phyloP scores from a whole-genome alignment of 2,113 vertebrate species.

The Hyperoodon ampullatus region DNA sequence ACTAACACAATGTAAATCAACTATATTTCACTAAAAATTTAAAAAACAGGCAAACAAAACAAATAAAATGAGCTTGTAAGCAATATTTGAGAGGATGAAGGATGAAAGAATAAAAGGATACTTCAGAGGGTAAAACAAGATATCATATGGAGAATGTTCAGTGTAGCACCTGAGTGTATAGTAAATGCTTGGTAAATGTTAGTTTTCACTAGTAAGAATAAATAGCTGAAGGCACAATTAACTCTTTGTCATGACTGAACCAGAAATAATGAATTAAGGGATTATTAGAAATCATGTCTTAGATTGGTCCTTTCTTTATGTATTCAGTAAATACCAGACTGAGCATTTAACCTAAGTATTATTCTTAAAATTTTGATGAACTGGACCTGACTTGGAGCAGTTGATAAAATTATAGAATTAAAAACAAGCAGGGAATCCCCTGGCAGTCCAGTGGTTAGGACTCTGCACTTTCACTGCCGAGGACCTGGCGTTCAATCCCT shows the following conservation, averaged over 20 bases:
- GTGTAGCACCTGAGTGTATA: background rate
- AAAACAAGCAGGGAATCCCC: background rate
- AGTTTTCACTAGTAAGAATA: background rate
- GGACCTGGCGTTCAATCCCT: too few species aligned
- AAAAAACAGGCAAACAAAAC: background rate
- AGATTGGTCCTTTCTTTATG: background rate
- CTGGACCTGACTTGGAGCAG: background rate
- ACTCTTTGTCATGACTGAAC: background rate
- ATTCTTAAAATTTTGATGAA: background rate
- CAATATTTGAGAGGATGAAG: background rate
- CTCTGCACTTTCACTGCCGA: too few species aligned
- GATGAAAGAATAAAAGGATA: background rate
- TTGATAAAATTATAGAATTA: background rate
- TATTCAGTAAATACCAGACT: background rate
- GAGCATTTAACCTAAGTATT: background rate
- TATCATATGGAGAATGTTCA: background rate
- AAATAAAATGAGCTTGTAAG: background rate
- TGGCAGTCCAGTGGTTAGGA: too few species aligned
- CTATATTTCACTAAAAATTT: background rate
- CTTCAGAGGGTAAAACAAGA: background rate
- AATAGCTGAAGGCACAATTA: background rate
- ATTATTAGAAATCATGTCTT: background rate
- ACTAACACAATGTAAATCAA: background rate
- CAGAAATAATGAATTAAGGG: background rate
- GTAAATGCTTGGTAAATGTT: background rate